phyloP scores from a whole-genome alignment of 2,113 vertebrate species.

The Pteruthius melanotis region DNA sequence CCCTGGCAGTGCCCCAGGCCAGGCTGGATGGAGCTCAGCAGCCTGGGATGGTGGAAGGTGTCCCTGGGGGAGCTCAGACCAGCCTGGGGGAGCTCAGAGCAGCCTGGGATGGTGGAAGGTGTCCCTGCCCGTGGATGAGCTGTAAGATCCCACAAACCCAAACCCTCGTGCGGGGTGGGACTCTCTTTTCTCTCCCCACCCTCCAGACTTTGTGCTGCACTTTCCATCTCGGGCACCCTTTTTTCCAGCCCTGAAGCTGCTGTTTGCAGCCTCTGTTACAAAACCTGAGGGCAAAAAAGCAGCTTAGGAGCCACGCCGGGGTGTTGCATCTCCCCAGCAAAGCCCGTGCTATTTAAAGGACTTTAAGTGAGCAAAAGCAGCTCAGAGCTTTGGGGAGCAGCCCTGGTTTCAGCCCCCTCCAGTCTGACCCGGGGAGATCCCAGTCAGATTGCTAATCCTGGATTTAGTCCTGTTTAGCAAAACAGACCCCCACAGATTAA shows the following conservation, averaged over 20 bases:
- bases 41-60: background rate
- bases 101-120: no score
- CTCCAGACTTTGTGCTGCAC: background rate
- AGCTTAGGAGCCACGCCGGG: background rate
- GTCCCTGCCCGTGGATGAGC: no score
- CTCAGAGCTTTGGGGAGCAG: background rate
- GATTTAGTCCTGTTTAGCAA: slow-evolving; percentile 23
- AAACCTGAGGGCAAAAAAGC: background rate
- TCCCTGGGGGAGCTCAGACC: no score
- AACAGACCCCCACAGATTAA: slow-evolving; percentile 36
- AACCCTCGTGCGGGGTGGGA: background rate
- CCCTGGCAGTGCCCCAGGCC: background rate
- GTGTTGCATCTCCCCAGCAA: background rate
- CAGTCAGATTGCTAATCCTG: slow-evolving; percentile 45
- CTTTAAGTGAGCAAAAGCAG: background rate
- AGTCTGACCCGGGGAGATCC: slow-evolving; percentile 7
- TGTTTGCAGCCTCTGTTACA: background rate
- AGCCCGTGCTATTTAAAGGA: background rate
- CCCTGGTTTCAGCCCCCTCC: background rate
- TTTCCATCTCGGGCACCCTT: background rate
- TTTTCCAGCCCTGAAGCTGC: background rate
- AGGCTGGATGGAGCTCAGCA: background rate
- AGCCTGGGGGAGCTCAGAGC: no score
- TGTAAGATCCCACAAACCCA: no score
- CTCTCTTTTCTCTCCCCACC: background rate